Percentiles rank a stretch among this genome's conserved stretches.
These are phyloP conservation scores for Oryzias celebensis DNA, from an alignment of 2,113 vertebrate genomes.

Conservation along the genomic window DNA sequence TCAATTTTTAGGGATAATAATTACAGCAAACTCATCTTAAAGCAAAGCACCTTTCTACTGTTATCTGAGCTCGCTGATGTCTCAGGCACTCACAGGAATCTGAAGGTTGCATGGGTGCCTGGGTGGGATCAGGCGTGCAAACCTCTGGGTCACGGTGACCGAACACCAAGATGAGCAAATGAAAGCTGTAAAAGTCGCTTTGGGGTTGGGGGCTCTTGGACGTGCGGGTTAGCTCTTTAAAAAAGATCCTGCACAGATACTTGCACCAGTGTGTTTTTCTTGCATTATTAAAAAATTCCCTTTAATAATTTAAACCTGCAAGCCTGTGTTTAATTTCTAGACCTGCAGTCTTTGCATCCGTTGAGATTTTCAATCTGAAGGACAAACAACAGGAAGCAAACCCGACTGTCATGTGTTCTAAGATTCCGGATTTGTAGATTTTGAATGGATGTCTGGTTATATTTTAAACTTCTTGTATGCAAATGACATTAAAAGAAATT, in stretches of 20 bases:
- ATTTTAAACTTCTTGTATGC: too few relatives aligned
- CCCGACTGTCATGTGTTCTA: too few relatives aligned
- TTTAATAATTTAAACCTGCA: conserved; percentile 20
- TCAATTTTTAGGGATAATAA: too few relatives aligned
- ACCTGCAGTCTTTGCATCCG: conserved; percentile 4
- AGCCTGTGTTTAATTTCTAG: conserved; percentile 1
- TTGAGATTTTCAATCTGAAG: conserved; percentile 9
- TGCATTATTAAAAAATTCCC: conserved; percentile 19
- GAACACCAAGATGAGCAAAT: conserved; percentile 34
- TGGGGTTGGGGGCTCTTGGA: not conserved
- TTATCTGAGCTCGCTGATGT: not conserved
- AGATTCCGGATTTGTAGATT: too few relatives aligned
- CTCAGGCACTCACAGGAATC: conserved; percentile 15
- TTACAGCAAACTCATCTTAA: too few relatives aligned
- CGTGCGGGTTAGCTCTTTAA: not conserved
- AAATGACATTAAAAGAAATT: too few relatives aligned
- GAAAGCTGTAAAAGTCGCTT: conserved; percentile 1
- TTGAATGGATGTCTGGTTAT: too few relatives aligned
- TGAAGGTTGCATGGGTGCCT: conserved; percentile 11
- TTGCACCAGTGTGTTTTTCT: conserved; percentile 4
- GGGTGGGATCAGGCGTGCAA: conserved; percentile 15
- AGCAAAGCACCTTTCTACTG: too few relatives aligned
- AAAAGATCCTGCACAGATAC: not conserved
- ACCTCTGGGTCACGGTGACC: conserved; percentile 8
- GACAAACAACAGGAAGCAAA: not conserved